These are phyloP conservation scores for Drosophila gunungcola DNA, from an alignment of 1,140 invertebrate genomes.

Conservation along the genomic window DNA sequence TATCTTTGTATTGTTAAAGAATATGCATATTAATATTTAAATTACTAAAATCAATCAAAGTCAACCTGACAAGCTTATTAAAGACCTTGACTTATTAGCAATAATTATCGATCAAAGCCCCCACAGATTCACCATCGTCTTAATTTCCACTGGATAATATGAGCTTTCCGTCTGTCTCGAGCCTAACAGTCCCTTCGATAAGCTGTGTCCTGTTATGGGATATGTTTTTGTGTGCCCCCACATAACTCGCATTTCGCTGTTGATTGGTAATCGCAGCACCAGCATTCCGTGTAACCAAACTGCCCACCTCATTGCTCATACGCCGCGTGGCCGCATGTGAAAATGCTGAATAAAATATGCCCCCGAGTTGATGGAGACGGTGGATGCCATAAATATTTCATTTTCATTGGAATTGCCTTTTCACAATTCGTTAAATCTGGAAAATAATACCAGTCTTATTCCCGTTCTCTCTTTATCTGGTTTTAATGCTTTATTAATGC, in stretches of 20 bases:
- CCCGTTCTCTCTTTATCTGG: background rate
- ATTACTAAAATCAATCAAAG: too few relatives aligned
- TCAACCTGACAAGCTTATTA: too few relatives aligned
- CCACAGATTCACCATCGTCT: background rate
- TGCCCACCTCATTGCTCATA: conserved; percentile 29
- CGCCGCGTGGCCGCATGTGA: conserved; percentile 36
- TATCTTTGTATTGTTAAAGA: too few relatives aligned
- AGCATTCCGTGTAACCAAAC: conserved; percentile 9
- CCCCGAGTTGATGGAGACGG: conserved; percentile 5
- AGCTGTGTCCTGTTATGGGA: conserved; percentile 9
- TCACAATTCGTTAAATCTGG: conserved; percentile 47
- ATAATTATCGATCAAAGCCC: background rate
- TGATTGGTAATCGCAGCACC: conserved; percentile 36
- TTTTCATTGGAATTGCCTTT: conserved; percentile 49
- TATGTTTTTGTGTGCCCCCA: conserved; percentile 3
- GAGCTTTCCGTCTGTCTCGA: background rate
- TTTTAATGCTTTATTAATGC: conserved; percentile 36
- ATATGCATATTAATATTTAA: too few relatives aligned
- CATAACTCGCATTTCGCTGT: conserved; percentile 26
- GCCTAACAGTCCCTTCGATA: conserved; percentile 14
- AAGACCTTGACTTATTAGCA: too few relatives aligned
- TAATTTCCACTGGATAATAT: background rate
- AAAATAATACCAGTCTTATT: conserved; percentile 31
- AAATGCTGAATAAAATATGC: conserved; percentile 28
- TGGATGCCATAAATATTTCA: conserved; percentile 43